Base-by-base conservation (phyloP, 1,140 invertebrate species). In the Drosophila bipectinata region DNA sequence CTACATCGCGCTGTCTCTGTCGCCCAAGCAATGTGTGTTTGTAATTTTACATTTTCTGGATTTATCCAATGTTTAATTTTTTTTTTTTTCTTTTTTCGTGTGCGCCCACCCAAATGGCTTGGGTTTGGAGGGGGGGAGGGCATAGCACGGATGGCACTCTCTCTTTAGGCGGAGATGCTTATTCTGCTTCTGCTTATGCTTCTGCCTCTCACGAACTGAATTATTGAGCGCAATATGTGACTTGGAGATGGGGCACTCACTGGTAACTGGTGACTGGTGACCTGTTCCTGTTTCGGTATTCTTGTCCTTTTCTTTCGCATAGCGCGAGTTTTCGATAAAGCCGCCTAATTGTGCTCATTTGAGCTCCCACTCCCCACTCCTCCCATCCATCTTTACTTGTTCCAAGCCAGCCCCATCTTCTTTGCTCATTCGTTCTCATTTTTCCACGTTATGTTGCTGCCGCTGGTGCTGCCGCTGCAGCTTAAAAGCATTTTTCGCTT, bases 11-110 rank as follows among this genome's bases (percentile, higher is more conserved):
- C 41, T 44, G 41, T 44, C 41, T 60, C 55, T 76, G 54, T 75
- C 30, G 53, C 44, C 60, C 63, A 7, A 51, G 63, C 47, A 52
- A 64, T 80, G 56, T 77, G 64, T 75, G 54, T 75, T 55, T 82
- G 83, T 85, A 87, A 87, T 87, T 87, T 87, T 87, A 87, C 82
- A 87, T 87, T 87, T 87, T 87, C 83, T 82, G 83, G 78, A 87
- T 87, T 87, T 87, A 87, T 87, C 83, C 82, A 87, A 87, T 88
- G 82, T 78, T 87, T 85, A 88, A 85, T 88, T 87, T 85, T 81
- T 79, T 71, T 87, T 85, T 44, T 34, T 79, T 71, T 87, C 87
- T 44, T 34, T 58, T 64, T 66, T 64, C 24, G 72, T 79, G 56
- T 76, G 72, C 72, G 83, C 82, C 82, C 83, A 87, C 82, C 83